A percentile compares a stretch with the other conserved stretches of the same genome.
Evolutionary conservation across 2,113 vertebrate genomes (phyloP).

Genomic region (Plecturocebus donacophilus): DNA sequence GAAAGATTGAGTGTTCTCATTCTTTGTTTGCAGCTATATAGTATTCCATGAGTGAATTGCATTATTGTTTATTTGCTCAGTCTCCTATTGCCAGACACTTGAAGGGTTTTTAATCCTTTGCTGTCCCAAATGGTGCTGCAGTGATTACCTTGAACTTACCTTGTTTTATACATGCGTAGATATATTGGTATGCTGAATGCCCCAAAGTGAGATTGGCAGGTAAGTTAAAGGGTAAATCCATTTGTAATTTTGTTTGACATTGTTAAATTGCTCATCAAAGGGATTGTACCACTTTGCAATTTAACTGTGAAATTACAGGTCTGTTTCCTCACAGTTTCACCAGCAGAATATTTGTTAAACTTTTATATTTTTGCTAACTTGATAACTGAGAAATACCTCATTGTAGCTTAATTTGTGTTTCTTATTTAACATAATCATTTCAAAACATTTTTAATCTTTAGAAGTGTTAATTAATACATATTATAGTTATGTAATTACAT

Average conservation of each 20-base stretch:
- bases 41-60: not conserved
- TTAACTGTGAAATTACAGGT: not conserved
- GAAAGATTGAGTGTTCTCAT: not conserved
- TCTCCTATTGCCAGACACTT: not conserved
- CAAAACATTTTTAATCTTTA: conserved; percentile 37
- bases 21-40: conserved; percentile 17
- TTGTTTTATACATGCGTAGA: not conserved
- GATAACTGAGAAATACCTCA: conserved; percentile 34
- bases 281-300: conserved; percentile 38
- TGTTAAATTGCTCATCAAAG: conserved; percentile 30
- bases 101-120: conserved; percentile 2
- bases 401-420: conserved; percentile 26
- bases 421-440: conserved; percentile 42
- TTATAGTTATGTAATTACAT: not conserved
- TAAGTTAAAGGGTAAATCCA: conserved; percentile 34
- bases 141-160: conserved; percentile 27
- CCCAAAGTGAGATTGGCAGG: conserved; percentile 18
- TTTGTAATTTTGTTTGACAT: conserved; percentile 43
- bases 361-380: conserved; percentile 53
- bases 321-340: conserved; percentile 29
- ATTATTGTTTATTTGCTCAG: not conserved
- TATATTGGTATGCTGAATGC: conserved; percentile 18
- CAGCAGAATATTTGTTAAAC: conserved; percentile 28
- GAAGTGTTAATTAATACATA: not conserved
- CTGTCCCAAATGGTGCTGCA: not conserved